Percentiles rank a stretch among this genome's conserved stretches.
Conservation (phyloP, 2,797 vertebrate species). For the Poecile montanus region DNA sequence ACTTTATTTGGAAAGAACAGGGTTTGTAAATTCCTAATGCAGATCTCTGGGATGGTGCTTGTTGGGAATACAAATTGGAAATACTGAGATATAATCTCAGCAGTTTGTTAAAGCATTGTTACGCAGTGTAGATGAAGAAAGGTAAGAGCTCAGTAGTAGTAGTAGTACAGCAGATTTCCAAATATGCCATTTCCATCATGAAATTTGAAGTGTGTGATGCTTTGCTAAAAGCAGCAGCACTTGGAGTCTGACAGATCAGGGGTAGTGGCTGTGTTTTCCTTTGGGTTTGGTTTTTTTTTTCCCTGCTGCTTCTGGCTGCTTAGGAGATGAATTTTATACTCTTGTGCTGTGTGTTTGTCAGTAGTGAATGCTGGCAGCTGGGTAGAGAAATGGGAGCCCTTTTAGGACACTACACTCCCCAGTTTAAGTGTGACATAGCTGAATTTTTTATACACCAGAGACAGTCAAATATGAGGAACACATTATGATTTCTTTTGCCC, state of each 20-base stretch:
- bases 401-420: background rate
- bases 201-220: background rate
- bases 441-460: background rate
- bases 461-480: background rate
- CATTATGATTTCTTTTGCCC: background rate
- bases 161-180: background rate
- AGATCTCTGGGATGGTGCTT: background rate
- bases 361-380: background rate
- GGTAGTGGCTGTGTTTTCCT: background rate
- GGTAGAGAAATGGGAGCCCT: background rate
- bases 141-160: background rate
- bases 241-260: background rate
- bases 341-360: background rate
- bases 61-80: background rate
- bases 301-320: background rate
- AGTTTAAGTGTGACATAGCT: background rate
- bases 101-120: background rate
- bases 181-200: background rate
- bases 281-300: rapidly evolving
- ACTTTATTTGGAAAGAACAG: background rate
- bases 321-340: background rate
- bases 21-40: background rate
- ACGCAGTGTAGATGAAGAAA: background rate
- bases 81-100: background rate
- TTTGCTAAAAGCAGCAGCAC: background rate